Percentiles rank a stretch among this genome's conserved stretches.
Conservation (phyloP, 2,113 vertebrate species). For the Brachypteracias leptosomus region DNA sequence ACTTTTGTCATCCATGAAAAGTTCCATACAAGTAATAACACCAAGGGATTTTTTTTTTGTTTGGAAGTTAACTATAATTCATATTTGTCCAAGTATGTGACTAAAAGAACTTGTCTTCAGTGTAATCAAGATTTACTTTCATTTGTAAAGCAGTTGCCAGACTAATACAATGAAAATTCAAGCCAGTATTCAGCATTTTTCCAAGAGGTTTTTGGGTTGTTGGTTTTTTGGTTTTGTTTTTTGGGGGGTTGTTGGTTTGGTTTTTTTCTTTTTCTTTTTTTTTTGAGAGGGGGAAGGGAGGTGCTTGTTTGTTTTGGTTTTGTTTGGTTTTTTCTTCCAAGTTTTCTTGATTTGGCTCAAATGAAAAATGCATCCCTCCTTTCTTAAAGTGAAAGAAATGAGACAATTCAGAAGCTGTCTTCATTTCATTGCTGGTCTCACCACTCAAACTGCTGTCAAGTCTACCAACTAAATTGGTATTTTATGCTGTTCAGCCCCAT, state of each 20-base stretch:
- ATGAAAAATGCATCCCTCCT: neutral
- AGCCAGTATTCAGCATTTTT: neutral
- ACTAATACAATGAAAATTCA: neutral
- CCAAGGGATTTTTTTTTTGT: neutral
- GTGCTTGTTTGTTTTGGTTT: neutral
- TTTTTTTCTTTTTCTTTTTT: no score
- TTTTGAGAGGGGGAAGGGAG: no score
- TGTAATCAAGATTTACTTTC: neutral
- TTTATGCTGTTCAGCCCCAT: conserved; percentile 42
- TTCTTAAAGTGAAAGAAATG: neutral
- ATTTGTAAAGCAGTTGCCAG: neutral
- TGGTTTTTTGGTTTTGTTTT: neutral
- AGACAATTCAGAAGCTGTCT: conserved; percentile 21
- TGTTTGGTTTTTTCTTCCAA: neutral
- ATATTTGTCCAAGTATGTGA: neutral
- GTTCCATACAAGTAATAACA: neutral
- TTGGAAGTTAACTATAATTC: neutral
- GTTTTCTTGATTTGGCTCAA: neutral
- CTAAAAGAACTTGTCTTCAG: neutral
- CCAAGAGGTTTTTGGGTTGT: neutral
- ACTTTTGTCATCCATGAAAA: neutral
- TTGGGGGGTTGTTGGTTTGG: no score
- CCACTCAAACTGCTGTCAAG: conserved; percentile 30
- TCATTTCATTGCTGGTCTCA: conserved; percentile 36
- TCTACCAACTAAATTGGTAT: conserved; percentile 46